Percentiles rank a stretch among this genome's conserved stretches.
phyloP scores from a whole-genome alignment of 2,888 invertebrate species.

The Drosophila mimica region DNA sequence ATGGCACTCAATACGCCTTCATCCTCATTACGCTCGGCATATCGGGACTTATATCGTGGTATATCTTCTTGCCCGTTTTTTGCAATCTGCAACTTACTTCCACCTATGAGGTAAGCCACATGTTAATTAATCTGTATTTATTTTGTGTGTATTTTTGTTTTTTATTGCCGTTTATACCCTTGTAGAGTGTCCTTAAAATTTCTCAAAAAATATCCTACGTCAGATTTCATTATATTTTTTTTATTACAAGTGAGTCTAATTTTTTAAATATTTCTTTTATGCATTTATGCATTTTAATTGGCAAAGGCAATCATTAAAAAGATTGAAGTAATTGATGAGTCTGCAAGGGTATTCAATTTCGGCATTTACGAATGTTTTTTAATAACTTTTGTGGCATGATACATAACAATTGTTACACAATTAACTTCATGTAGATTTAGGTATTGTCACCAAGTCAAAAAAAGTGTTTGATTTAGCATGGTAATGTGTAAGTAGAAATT shows the following conservation, averaged over 20 bases:
- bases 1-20: conserved; percentile 90
- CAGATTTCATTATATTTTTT: no score
- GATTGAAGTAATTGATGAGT: neutral
- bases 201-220: neutral
- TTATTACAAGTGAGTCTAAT: neutral
- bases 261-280: neutral
- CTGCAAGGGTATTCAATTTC: neutral
- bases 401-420: conserved; percentile 13
- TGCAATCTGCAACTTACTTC: conserved; percentile 90
- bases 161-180: neutral
- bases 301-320: neutral
- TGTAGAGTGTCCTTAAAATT: neutral
- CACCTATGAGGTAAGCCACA: conserved; percentile 89
- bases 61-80: conserved; percentile 89
- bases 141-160: conserved; percentile 6
- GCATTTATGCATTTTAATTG: neutral
- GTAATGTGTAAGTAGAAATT: conserved; percentile 32
- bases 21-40: conserved; percentile 84
- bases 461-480: conserved; percentile 34
- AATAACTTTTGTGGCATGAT: conserved; percentile 9
- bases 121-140: conserved; percentile 31
- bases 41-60: conserved; percentile 87
- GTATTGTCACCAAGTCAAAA: conserved; percentile 7
- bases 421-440: neutral
- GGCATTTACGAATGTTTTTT: neutral